Base-by-base conservation (phyloP, 2,113 vertebrate species). In the Phalacrocorax pelagicus region DNA sequence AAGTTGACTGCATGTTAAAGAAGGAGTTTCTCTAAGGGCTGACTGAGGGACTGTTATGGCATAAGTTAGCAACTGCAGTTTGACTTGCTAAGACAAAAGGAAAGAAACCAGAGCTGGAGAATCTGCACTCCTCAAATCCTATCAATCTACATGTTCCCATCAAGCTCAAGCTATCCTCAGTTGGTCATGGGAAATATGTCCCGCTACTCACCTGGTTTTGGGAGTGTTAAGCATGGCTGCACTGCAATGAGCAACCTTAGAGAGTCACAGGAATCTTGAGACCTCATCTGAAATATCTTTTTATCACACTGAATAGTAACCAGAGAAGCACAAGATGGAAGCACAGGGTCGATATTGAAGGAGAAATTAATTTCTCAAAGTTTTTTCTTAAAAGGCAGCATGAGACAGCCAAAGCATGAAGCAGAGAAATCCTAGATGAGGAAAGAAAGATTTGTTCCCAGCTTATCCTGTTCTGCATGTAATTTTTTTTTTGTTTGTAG, bases 101-200 rank as follows among this genome's bases (percentile, higher is more conserved):
- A 67, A 49, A 67, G 52, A 92, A 80, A n/a, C 2, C 2, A 15
- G 59, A 75, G 22, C 3, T 51, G 38, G 19, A 82, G 22, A 71
- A 81, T 26, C 30, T 63, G 13, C 29, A 24, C 6, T 19, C 3
- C 27, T 90, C 44, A 63, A 10, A 0, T 44, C 23, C 40, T 51
- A 1, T 47, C 32, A 79, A 30, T 5, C 5, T 36, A 49, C 14
- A 70, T 55, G 11, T 14, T 90, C 16, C 10, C 29, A 29, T 42
- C 4, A 11, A 0, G 0, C 15, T 75, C 36, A 47, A 32, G 44
- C 8, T 34, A 12, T 10, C 36, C 1, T 2, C 4, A 80, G 24
- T 1, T 12, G 1, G 5, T 55, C 2, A 4, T 44, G n/a, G 61
- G 58, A 89, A 65, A 77, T 7, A 1, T 52, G 36, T 19, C 27